phyloP scores from a whole-genome alignment of 1,140 invertebrate species.

The Formica exsecta region DNA sequence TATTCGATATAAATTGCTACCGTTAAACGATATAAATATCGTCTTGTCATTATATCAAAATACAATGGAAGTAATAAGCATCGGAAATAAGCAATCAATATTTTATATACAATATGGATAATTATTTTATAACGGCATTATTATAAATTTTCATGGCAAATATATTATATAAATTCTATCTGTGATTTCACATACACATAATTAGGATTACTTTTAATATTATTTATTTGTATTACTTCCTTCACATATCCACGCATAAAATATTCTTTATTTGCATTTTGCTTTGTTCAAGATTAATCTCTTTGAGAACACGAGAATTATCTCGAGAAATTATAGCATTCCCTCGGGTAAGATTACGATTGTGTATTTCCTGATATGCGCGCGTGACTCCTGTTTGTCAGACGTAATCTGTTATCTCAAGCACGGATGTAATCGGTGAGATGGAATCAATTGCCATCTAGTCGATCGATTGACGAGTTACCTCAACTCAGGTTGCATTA shows the following conservation, averaged over 20 bases:
- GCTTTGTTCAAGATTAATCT: not conserved
- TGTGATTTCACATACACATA: not conserved
- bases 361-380: conserved; percentile 14
- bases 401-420: conserved; percentile 41
- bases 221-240: not conserved
- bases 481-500: conserved; percentile 18
- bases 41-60: not conserved
- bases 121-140: not conserved
- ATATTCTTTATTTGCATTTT: not conserved
- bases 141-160: not conserved
- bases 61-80: not conserved
- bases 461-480: conserved; percentile 42
- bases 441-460: conserved; percentile 62
- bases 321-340: not conserved
- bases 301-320: not conserved
- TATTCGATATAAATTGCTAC: not conserved
- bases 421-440: conserved; percentile 40
- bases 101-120: not conserved
- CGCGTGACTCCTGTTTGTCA: conserved; percentile 49
- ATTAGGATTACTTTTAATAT: not conserved
- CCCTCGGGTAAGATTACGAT: conserved; percentile 10
- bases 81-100: not conserved
- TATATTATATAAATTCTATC: not conserved
- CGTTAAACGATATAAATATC: not conserved
- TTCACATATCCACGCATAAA: not conserved